Percentiles rank a stretch among this genome's conserved stretches.
Evolutionary conservation across 1,140 invertebrate genomes (phyloP).

Genomic region (Maconellicoccus hirsutus): DNA sequence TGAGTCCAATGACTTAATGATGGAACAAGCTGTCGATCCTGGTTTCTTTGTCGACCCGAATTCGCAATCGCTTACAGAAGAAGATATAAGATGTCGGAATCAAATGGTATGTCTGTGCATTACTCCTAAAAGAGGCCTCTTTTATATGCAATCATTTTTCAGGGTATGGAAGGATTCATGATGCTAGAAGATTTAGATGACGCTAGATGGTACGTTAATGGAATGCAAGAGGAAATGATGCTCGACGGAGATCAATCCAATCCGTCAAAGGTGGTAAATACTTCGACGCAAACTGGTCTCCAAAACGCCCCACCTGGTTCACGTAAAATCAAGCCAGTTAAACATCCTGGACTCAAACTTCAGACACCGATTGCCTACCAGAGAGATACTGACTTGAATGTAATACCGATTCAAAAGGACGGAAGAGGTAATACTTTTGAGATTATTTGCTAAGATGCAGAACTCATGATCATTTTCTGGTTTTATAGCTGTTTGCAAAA

Average conservation of each 20-base stretch:
- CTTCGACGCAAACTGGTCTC: neutral
- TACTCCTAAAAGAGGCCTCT: neutral
- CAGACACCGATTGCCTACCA: slow-evolving; percentile 71
- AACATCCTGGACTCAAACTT: slow-evolving; percentile 58
- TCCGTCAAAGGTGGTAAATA: slow-evolving; percentile 8
- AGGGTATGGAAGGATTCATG: slow-evolving; percentile 16
- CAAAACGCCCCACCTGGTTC: slow-evolving; percentile 32
- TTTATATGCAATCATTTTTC: neutral
- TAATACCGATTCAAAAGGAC: slow-evolving; percentile 67
- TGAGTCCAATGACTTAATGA: slow-evolving; percentile 2
- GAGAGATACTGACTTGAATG: slow-evolving; percentile 60
- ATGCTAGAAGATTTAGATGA: slow-evolving; percentile 16
- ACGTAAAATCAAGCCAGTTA: slow-evolving; percentile 59
- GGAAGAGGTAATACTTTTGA: slow-evolving; percentile 52
- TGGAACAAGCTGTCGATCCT: neutral
- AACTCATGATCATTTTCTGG: slow-evolving; percentile 25
- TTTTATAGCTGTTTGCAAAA: slow-evolving; percentile 67
- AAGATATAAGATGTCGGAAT: neutral
- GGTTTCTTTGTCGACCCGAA: neutral
- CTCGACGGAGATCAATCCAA: neutral
- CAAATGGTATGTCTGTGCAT: neutral
- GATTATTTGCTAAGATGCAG: slow-evolving; percentile 11
- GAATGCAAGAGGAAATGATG: slow-evolving; percentile 13
- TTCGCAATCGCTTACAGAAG: neutral
- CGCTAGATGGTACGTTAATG: neutral